Conservation (phyloP, 1,140 invertebrate species). For the Drosophila sproati region DNA sequence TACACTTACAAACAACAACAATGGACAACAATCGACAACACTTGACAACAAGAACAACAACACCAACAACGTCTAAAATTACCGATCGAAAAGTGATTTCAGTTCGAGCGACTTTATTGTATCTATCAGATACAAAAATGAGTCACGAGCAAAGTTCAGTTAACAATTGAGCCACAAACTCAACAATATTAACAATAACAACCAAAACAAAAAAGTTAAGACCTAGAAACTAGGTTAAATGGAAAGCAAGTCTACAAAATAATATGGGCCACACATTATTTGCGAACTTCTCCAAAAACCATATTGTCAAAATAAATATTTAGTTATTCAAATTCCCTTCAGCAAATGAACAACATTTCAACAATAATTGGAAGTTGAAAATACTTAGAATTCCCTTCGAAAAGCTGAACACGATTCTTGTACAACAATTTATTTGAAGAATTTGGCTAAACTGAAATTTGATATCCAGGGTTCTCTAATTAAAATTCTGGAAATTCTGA, state of each 20-base stretch:
- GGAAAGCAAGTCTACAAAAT: slow-evolving; percentile 35
- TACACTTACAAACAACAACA: slow-evolving; percentile 28
- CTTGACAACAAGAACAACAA: slow-evolving; percentile 1
- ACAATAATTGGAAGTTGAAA: slow-evolving; percentile 3
- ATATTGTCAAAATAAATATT: slow-evolving; percentile 64
- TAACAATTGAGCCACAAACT: slow-evolving; percentile 24
- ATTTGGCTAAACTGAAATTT: too few species aligned
- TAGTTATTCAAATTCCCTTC: slow-evolving; percentile 67
- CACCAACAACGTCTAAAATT: slow-evolving; percentile 7
- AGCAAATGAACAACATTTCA: slow-evolving; percentile 28
- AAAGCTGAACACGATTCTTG: too few species aligned
- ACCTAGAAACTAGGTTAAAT: slow-evolving; percentile 65
- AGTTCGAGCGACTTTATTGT: slow-evolving; percentile 24
- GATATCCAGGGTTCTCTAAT: too few species aligned
- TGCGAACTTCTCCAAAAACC: slow-evolving; percentile 29
- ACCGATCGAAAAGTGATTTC: slow-evolving; percentile 45
- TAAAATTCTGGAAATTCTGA: too few species aligned
- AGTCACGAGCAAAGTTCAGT: slow-evolving; percentile 10
- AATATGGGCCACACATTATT: slow-evolving; percentile 50
- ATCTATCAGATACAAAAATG: slow-evolving; percentile 42
- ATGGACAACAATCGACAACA: slow-evolving; percentile 1
- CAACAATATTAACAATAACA: slow-evolving; percentile 28
- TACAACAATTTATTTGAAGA: too few species aligned
- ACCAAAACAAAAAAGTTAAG: slow-evolving; percentile 22
- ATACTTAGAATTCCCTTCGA: slow-evolving; percentile 18